Conservation (phyloP, 2,797 vertebrate genomes). For the Lutjanus campechanus region DNA sequence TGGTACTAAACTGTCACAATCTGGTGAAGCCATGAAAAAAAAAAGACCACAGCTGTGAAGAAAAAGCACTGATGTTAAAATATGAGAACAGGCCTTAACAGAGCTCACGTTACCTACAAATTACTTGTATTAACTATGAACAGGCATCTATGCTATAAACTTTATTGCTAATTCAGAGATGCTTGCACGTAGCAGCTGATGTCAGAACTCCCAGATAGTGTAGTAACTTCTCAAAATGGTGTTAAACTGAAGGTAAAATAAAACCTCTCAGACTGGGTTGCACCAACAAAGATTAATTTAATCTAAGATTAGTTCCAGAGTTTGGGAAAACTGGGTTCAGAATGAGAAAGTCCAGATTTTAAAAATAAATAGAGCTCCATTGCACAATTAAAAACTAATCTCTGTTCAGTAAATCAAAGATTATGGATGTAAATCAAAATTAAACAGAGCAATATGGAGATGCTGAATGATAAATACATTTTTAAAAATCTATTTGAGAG, state of each 20-base stretch:
- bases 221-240: slow-evolving; percentile 30
- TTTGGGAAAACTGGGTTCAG: too few species aligned
- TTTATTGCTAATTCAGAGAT: slow-evolving; percentile 59
- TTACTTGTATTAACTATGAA: slow-evolving; percentile 27
- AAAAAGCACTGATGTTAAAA: slow-evolving; percentile 5
- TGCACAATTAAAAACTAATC: too few species aligned
- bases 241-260: not conserved
- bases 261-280: not conserved
- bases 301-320: too few species aligned
- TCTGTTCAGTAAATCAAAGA: too few species aligned
- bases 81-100: slow-evolving; percentile 22
- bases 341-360: too few species aligned
- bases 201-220: slow-evolving; percentile 17
- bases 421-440: too few species aligned
- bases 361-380: too few species aligned
- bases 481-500: too few species aligned
- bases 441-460: too few species aligned
- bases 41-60: not conserved
- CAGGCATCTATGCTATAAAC: slow-evolving; percentile 46
- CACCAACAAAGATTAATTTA: too few species aligned
- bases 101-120: slow-evolving; percentile 28
- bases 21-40: slow-evolving; percentile 30
- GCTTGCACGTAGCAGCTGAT: slow-evolving; percentile 49
- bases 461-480: too few species aligned
- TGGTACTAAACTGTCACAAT: slow-evolving; percentile 9